Evolutionary conservation across 2,797 vertebrate species (phyloP).

Genomic region (Paedocypris micromegethes): DNA sequence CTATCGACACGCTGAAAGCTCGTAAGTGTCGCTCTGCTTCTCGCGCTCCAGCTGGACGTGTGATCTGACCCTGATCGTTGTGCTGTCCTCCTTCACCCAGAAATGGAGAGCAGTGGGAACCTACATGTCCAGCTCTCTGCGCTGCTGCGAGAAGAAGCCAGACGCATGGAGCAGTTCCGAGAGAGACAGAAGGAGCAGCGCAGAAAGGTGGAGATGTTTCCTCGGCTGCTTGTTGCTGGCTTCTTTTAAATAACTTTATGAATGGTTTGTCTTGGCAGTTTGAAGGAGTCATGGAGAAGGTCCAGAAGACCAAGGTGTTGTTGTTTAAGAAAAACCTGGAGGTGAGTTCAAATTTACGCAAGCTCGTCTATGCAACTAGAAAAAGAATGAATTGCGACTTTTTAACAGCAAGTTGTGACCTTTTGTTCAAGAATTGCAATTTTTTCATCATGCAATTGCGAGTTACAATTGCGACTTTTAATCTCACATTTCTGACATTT

Average conservation of each 20-base stretch:
- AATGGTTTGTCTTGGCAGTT: constrained; percentile 64
- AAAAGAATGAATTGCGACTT: too few relatives aligned
- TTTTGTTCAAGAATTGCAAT: too few relatives aligned
- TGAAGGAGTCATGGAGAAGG: constrained; percentile 81
- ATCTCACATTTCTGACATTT: too few relatives aligned
- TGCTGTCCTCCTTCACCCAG: constrained; percentile 56
- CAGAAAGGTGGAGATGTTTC: constrained; percentile 74
- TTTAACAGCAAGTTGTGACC: too few relatives aligned
- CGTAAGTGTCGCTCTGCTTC: constrained; percentile 68
- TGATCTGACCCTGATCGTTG: neutral
- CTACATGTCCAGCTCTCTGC: constrained; percentile 83
- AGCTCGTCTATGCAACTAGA: neutral
- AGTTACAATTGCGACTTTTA: too few relatives aligned
- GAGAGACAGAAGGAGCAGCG: constrained; percentile 92
- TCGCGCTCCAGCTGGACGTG: neutral
- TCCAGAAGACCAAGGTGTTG: constrained; percentile 87
- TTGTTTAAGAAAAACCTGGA: constrained; percentile 88
- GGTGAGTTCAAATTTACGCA: constrained; percentile 62
- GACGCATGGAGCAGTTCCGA: constrained; percentile 85
- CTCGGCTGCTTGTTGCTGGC: too few relatives aligned
- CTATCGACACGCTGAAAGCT: constrained; percentile 84
- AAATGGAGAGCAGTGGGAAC: constrained; percentile 86
- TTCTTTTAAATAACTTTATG: neutral
- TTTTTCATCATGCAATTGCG: too few relatives aligned
- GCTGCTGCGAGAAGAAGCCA: constrained; percentile 80